These are phyloP conservation scores for Kradibia gibbosae DNA, from an alignment of 1,140 invertebrate genomes.

Conservation along the genomic window DNA sequence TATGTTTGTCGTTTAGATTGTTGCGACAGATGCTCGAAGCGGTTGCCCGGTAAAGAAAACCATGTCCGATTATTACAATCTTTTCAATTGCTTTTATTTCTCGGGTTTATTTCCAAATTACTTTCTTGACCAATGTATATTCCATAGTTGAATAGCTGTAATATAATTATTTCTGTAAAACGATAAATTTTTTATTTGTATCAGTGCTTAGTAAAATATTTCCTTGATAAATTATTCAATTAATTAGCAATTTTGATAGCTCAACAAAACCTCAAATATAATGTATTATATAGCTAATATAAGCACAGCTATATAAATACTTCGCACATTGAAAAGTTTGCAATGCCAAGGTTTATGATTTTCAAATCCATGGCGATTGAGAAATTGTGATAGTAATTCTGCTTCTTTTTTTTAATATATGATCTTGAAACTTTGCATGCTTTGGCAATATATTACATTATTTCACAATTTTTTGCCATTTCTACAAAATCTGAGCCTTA, in stretches of 20 bases:
- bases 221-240: background rate
- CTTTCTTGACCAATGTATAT: background rate
- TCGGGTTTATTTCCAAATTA: background rate
- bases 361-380: background rate
- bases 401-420: background rate
- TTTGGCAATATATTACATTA: slow-evolving; percentile 26
- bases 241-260: background rate
- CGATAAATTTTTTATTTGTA: background rate
- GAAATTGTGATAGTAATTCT: slow-evolving; percentile 12
- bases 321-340: background rate
- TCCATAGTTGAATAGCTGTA: background rate
- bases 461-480: slow-evolving; percentile 35
- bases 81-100: background rate
- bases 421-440: slow-evolving; percentile 20
- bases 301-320: background rate
- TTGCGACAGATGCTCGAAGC: background rate
- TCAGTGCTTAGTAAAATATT: background rate
- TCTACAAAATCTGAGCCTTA: background rate
- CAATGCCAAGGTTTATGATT: background rate
- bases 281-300: background rate
- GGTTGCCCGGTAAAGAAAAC: background rate
- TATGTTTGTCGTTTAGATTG: too few species aligned
- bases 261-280: background rate
- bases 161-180: background rate
- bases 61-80: background rate